Evolutionary conservation across 1,140 invertebrate genomes (phyloP).

Genomic region (Dryas iulia): DNA sequence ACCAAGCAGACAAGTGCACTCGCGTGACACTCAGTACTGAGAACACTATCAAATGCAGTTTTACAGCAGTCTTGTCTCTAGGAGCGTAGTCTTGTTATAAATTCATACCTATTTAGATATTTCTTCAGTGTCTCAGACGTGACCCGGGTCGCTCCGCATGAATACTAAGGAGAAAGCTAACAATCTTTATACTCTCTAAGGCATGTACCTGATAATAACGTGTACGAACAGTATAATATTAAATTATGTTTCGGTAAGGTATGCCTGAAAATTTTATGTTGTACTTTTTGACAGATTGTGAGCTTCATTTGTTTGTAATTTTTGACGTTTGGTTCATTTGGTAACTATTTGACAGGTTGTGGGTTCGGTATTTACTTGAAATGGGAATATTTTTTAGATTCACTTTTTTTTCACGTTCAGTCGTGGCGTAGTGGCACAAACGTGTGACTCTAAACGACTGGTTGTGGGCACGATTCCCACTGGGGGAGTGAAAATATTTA

Average conservation of each 20-base stretch:
- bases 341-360: no score
- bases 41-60: background rate
- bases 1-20: background rate
- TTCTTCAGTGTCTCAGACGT: slow-evolving; percentile 9
- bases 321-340: no score
- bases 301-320: no score
- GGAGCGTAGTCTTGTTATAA: slow-evolving; percentile 5
- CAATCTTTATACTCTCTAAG: background rate
- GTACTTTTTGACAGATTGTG: background rate
- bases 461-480: no score
- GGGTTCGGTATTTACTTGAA: no score
- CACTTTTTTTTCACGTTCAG: no score
- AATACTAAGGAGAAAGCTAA: slow-evolving; percentile 1
- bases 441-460: no score
- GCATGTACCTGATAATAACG: background rate
- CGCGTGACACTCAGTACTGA: no score
- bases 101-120: slow-evolving; percentile 11
- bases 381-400: no score
- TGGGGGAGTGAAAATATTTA: no score
- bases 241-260: background rate
- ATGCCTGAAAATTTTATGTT: background rate
- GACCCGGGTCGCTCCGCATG: background rate
- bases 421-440: no score
- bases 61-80: background rate
- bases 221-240: background rate